Percentiles rank a stretch among this genome's conserved stretches.
Evolutionary conservation across 2,113 vertebrate genomes (phyloP).

Genomic region (Electrona antarctica): DNA sequence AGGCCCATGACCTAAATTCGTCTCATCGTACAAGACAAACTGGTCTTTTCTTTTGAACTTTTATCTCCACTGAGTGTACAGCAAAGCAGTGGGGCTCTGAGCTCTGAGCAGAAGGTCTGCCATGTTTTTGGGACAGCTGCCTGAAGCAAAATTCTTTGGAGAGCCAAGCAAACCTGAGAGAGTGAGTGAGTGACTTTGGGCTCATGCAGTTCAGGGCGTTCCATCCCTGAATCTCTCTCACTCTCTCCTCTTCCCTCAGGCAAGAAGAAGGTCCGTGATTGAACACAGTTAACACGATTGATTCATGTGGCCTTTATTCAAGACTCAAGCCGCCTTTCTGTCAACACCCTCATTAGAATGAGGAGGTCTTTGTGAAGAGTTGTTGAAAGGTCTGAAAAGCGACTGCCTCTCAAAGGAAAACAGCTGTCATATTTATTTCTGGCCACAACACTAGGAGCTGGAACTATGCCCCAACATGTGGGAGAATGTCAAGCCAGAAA

Average conservation of each 20-base stretch:
- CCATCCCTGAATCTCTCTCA: slow-evolving; percentile 20
- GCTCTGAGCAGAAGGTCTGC: slow-evolving; percentile 12
- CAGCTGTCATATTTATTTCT: slow-evolving; percentile 71
- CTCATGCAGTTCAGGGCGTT: slow-evolving; percentile 12
- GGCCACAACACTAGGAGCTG: slow-evolving; percentile 43
- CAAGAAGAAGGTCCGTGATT: slow-evolving; percentile 1
- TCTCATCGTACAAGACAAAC: slow-evolving; percentile 33
- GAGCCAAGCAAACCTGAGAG: slow-evolving; percentile 37
- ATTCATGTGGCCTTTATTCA: slow-evolving; percentile 13
- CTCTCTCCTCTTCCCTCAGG: slow-evolving; percentile 5
- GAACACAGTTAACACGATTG: slow-evolving; percentile 12
- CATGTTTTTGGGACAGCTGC: slow-evolving; percentile 27
- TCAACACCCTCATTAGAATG: slow-evolving; percentile 37
- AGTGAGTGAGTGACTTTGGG: slow-evolving; percentile 33
- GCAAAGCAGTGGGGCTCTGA: slow-evolving; percentile 5
- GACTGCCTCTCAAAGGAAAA: slow-evolving; percentile 54
- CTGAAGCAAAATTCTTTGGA: slow-evolving; percentile 33
- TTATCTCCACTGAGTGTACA: slow-evolving; percentile 20
- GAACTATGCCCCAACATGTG: slow-evolving; percentile 67
- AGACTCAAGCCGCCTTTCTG: slow-evolving; percentile 15
- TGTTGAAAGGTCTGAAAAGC: slow-evolving; percentile 41
- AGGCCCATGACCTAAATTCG: slow-evolving; percentile 14
- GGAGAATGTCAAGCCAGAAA: slow-evolving; percentile 62
- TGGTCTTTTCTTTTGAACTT: slow-evolving; percentile 20
- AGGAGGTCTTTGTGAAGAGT: slow-evolving; percentile 27